Evolutionary conservation across 2,113 vertebrate genomes (phyloP).

Genomic region (Trichechus manatus): DNA sequence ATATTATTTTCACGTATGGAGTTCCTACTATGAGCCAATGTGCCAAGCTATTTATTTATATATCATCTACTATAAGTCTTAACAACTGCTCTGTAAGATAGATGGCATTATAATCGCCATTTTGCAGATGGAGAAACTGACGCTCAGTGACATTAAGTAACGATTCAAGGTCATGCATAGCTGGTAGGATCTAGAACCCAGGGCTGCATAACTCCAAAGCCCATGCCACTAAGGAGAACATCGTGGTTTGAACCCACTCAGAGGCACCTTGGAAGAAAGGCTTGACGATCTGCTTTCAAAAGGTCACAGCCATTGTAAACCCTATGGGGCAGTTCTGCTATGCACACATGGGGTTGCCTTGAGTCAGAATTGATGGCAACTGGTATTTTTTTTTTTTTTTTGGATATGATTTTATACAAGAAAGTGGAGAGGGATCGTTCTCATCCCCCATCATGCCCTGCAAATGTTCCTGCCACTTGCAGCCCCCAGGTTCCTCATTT

Average conservation of each 20-base stretch:
- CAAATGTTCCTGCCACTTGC: background rate
- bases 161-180: background rate
- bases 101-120: background rate
- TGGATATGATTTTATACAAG: background rate
- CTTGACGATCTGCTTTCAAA: background rate
- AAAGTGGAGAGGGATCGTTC: background rate
- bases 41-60: background rate
- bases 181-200: background rate
- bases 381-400: background rate
- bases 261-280: background rate
- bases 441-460: background rate
- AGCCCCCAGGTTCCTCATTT: background rate
- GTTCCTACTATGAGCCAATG: background rate
- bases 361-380: background rate
- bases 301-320: background rate
- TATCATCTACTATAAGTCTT: background rate
- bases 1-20: background rate
- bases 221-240: background rate
- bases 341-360: background rate
- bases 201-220: background rate
- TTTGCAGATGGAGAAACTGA: slow-evolving; percentile 31
- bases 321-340: background rate
- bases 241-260: background rate
- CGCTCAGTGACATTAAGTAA: background rate
- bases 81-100: background rate